Base-by-base conservation (phyloP, 2,888 invertebrate species). In the Lamellibrachia columna region DNA sequence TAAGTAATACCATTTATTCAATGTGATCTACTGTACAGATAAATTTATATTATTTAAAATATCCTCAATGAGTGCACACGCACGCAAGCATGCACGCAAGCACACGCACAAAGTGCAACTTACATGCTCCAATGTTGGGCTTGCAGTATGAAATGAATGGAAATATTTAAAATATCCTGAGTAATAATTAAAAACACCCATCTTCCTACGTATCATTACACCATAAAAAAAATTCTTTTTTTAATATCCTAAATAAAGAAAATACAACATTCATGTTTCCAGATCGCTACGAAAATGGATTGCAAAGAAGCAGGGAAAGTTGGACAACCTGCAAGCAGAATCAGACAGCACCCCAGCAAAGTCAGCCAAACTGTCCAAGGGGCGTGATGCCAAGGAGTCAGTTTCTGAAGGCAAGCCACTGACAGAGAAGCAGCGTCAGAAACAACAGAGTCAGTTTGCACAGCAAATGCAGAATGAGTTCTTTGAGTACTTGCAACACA, bases 391-490 rank as follows among this genome's bases (percentile, higher is more conserved):
- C 53, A 92, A 92, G 91, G 90, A 90, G 8, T 52, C 53, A 55
- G 55, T 55, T 2, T 1, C 75, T 55, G 92, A 90, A 22, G 92
- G 91, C 91, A 93, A 93, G 92, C 94, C 92, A 90, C 92, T 93
- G 52, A 92, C 94, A 75, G 94, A 95, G n/a, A 95, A 94, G 92
- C 94, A 94, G 91, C 94, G 94, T 93, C 93, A 93, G 52, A 94
- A 94, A 93, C 95, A 95, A 90, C 94, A 95, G 90, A 95, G 95
- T 93, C 93, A 94, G 90, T 95, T 95, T 93, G 93, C 94, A n/a
- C 94, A 95, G 90, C 94, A 95, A 92, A 94, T 95, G 58, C 95
- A 94, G 93, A 94, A 94, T 90, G 95, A 95, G 75, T 95, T 93
- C 92, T 94, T 95, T 55, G 95, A 95, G n/a, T 94, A 94, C 40